These are phyloP conservation scores for Alexandromys fortis DNA, from an alignment of 2,113 vertebrate species.

Conservation along the genomic window DNA sequence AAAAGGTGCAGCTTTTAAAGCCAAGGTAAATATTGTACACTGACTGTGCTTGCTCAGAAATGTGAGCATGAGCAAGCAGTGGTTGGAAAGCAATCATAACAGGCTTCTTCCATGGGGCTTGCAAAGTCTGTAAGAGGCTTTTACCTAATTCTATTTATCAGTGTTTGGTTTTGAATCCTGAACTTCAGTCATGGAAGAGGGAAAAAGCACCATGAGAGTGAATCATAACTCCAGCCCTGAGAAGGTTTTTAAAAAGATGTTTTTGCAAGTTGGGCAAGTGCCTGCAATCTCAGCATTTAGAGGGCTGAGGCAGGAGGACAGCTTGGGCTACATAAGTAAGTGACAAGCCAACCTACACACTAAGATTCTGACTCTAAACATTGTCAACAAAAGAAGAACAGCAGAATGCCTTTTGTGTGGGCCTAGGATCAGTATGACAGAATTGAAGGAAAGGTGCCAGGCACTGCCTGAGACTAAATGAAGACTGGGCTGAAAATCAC, in stretches of 20 bases:
- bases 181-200: neutral
- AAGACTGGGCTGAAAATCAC: neutral
- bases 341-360: neutral
- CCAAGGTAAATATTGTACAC: neutral
- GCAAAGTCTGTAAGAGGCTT: neutral
- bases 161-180: neutral
- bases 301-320: neutral
- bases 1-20: neutral
- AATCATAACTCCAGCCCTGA: neutral
- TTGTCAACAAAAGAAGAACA: neutral
- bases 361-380: neutral
- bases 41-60: neutral
- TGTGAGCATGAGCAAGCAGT: neutral
- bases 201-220: neutral
- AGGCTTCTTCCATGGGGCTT: neutral
- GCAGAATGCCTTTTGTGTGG: neutral
- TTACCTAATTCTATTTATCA: neutral
- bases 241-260: neutral
- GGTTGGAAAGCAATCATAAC: neutral
- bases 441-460: neutral
- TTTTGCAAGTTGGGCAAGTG: neutral
- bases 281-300: neutral
- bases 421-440: rapidly evolving
- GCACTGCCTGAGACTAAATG: neutral
- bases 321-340: neutral